These are phyloP conservation scores for Mixornis gularis DNA, from an alignment of 2,113 vertebrate genomes.

Conservation along the genomic window DNA sequence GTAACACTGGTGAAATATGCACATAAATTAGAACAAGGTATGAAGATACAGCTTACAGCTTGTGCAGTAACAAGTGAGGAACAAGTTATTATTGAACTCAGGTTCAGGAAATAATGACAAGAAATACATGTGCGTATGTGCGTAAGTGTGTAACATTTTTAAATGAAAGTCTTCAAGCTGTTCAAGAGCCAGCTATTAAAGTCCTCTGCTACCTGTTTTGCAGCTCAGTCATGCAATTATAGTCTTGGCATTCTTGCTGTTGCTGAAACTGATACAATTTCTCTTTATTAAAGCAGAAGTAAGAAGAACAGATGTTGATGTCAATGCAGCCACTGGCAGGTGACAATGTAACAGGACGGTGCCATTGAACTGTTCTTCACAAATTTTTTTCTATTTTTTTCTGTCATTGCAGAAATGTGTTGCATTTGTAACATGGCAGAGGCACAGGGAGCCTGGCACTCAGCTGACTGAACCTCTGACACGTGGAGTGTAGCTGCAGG, in stretches of 20 bases:
- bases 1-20: neutral
- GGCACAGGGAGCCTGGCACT: fast-evolving
- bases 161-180: neutral
- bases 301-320: neutral
- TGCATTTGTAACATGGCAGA: neutral
- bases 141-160: neutral
- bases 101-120: neutral
- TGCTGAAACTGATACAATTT: neutral
- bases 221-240: neutral
- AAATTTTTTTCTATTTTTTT: neutral
- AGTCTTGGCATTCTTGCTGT: neutral
- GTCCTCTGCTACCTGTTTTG: neutral
- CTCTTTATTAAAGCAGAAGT: neutral
- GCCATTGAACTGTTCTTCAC: neutral
- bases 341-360: neutral
- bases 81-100: neutral
- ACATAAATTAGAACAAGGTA: neutral
- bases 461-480: fast-evolving
- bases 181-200: neutral
- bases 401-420: neutral
- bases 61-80: neutral
- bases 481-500: fast-evolving
- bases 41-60: neutral
- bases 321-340: neutral
- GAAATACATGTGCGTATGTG: neutral